Conservation (phyloP, 2,797 vertebrate genomes). For the Mastacembelus armatus region DNA sequence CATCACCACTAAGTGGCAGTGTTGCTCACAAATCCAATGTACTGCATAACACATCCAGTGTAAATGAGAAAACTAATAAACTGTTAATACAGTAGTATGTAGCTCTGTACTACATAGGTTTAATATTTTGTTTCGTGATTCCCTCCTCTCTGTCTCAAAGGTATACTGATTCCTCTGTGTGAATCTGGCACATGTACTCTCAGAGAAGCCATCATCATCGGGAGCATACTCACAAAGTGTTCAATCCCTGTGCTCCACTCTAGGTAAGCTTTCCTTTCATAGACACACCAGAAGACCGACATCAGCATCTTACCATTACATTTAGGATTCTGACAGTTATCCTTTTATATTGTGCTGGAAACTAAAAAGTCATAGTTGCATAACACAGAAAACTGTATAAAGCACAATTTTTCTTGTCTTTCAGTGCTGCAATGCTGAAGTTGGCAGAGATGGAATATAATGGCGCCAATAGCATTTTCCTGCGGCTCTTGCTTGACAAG, state of each 20-base stretch:
- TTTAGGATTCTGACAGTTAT: background rate
- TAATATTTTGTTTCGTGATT: conserved; percentile 1
- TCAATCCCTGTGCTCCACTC: conserved; percentile 97
- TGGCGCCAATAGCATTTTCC: conserved; percentile 97
- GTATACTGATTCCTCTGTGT: conserved; percentile 94
- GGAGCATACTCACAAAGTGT: conserved; percentile 95
- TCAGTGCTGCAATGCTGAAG: conserved; percentile 95
- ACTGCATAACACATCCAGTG: background rate
- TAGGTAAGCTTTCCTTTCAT: conserved; percentile 84
- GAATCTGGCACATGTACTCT: conserved; percentile 96
- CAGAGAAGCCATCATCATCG: conserved; percentile 94
- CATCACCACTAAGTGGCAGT: conserved; percentile 59
- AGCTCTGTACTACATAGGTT: background rate
- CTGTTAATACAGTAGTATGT: background rate
- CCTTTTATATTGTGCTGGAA: background rate
- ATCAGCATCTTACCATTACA: background rate
- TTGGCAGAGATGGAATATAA: conserved; percentile 97
- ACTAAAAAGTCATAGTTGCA: conserved; percentile 26
- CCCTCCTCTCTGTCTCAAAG: conserved; percentile 71
- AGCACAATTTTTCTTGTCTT: conserved; percentile 10
- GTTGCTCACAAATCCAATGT: conserved; percentile 29
- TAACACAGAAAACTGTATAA: conserved; percentile 42
- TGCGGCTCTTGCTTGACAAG: conserved; percentile 95
- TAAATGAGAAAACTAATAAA: background rate
- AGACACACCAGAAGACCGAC: background rate